Percentiles rank a stretch among this genome's conserved stretches.
Evolutionary conservation across 2,797 vertebrate species (phyloP).

Genomic region (Coregonus suidteri): DNA sequence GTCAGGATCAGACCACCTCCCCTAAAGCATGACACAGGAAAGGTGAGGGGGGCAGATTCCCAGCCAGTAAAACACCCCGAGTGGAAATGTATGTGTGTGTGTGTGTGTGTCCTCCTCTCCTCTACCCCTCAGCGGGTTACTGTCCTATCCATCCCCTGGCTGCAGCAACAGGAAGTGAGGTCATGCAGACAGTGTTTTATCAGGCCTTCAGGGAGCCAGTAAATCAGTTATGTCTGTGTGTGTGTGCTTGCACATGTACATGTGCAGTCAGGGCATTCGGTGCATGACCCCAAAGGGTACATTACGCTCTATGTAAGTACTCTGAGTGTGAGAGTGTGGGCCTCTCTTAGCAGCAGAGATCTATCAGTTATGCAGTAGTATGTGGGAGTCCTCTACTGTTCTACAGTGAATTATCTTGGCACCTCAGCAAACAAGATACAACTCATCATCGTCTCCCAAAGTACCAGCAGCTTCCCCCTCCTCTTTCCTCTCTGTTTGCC

Average conservation of each 20-base stretch:
- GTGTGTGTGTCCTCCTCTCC: too few relatives aligned
- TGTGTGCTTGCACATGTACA: not conserved
- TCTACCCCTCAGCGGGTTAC: too few relatives aligned
- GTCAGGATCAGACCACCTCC: slow-evolving; percentile 18
- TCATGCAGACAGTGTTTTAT: too few relatives aligned
- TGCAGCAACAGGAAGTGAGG: too few relatives aligned
- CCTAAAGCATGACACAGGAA: slow-evolving; percentile 21
- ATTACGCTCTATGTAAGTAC: too few relatives aligned
- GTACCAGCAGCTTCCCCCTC: not conserved
- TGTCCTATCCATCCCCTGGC: too few relatives aligned
- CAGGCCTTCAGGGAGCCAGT: too few relatives aligned
- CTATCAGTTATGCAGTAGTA: not conserved
- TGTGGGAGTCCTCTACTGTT: not conserved
- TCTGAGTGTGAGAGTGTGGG: not conserved
- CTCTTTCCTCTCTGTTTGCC: not conserved
- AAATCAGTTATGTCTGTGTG: not conserved
- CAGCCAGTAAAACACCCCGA: slow-evolving; percentile 60
- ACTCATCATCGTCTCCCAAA: slow-evolving; percentile 22
- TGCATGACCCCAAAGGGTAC: too few relatives aligned
- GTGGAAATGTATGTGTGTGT: slow-evolving; percentile 6
- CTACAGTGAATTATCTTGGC: slow-evolving; percentile 25
- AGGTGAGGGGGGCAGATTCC: slow-evolving; percentile 45
- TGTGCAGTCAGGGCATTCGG: too few relatives aligned
- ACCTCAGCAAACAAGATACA: too few relatives aligned
- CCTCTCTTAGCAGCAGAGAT: too few relatives aligned